These are phyloP conservation scores for Morpho helenor DNA, from an alignment of 2,888 invertebrate genomes.

Conservation along the genomic window DNA sequence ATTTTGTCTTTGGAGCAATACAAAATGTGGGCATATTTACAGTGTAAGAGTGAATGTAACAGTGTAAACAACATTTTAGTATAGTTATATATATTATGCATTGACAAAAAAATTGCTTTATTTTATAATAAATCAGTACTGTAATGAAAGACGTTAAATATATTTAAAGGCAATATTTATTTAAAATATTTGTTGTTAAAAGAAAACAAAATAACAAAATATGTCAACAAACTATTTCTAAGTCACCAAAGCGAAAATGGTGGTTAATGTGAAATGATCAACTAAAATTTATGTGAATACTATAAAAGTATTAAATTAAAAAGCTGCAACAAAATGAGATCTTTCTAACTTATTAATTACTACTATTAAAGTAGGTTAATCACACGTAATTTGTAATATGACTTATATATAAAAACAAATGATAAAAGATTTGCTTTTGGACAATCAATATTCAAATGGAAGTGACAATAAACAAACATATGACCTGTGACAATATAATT, in stretches of 20 bases:
- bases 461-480: conserved; percentile 36
- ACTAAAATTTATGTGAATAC: not conserved
- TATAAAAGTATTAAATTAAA: not conserved
- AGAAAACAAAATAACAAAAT: conserved; percentile 68
- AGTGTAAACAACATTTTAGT: too few relatives aligned
- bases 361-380: conserved; percentile 22
- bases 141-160: conserved; percentile 4
- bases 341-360: conserved; percentile 21
- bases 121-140: not conserved
- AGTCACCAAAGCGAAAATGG: conserved; percentile 57
- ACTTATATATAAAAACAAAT: conserved; percentile 16
- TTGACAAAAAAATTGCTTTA: too few relatives aligned
- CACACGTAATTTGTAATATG: conserved; percentile 13
- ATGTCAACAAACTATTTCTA: conserved; percentile 72
- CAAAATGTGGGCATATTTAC: too few relatives aligned
- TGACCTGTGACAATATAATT: conserved; percentile 42
- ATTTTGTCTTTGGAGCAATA: too few relatives aligned
- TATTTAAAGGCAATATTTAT: conserved; percentile 25
- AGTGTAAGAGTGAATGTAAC: too few relatives aligned
- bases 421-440: not conserved
- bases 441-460: too few relatives aligned
- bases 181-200: conserved; percentile 53
- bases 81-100: too few relatives aligned
- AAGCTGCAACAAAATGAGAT: conserved; percentile 27
- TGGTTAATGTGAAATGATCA: conserved; percentile 14